Conservation (phyloP, 1,140 invertebrate genomes). For the Zaprionus nigranus region DNA sequence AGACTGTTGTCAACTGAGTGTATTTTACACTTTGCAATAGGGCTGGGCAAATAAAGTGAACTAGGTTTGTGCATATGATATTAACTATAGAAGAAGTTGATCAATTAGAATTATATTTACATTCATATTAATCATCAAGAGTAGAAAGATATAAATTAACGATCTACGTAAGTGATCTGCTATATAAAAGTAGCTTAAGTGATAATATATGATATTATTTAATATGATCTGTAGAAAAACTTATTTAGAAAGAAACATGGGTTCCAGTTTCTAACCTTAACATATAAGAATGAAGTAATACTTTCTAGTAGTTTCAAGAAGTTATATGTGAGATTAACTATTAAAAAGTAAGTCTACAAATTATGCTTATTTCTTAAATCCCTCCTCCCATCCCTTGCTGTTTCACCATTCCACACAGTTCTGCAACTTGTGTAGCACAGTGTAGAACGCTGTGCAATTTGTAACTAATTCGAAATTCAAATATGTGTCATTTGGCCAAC, state of each 20-base stretch:
- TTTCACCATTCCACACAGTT: background rate
- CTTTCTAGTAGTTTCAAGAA: background rate
- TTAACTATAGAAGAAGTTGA: too few relatives aligned
- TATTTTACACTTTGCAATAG: background rate
- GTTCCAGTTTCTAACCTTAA: too few relatives aligned
- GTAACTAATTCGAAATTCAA: slow-evolving; percentile 68
- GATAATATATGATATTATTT: too few relatives aligned
- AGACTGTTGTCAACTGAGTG: background rate
- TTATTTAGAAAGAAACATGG: too few relatives aligned
- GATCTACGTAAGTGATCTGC: too few relatives aligned
- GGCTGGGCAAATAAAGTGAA: too few relatives aligned
- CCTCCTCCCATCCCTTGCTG: background rate
- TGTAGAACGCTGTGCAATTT: slow-evolving; percentile 40
- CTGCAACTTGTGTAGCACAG: slow-evolving; percentile 18
- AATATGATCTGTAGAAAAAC: too few relatives aligned
- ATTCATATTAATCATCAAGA: too few relatives aligned
- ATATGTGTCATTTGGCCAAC: slow-evolving; percentile 75
- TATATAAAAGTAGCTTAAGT: too few relatives aligned
- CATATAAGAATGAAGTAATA: background rate
- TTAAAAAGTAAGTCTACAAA: background rate
- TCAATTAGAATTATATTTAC: too few relatives aligned
- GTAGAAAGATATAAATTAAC: too few relatives aligned
- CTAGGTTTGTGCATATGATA: too few relatives aligned
- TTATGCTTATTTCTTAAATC: background rate
- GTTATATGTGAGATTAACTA: background rate